Percentiles rank a stretch among this genome's conserved stretches.
phyloP scores from a whole-genome alignment of 2,888 invertebrate genomes.

The Portevinia maculata region DNA sequence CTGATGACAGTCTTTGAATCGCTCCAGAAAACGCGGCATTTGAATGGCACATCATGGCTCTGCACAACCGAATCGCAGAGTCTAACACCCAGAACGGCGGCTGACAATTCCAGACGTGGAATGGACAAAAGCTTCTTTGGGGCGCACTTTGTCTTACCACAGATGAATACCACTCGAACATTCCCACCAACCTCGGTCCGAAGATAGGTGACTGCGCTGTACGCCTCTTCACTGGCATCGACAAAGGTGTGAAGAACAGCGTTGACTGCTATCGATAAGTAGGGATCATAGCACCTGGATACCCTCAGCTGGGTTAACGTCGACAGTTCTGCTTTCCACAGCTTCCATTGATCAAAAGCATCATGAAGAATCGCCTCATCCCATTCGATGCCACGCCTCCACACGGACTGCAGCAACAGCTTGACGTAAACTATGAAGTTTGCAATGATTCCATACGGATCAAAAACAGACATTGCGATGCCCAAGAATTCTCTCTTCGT shows the following conservation, averaged over 20 bases:
- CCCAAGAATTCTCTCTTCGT: slow-evolving; percentile 4
- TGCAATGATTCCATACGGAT: slow-evolving; percentile 14
- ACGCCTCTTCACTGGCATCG: too few species aligned
- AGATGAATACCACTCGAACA: slow-evolving; percentile 2
- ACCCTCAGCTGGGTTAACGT: too few species aligned
- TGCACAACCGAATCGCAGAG: neutral
- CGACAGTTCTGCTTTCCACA: too few species aligned
- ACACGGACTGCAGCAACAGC: slow-evolving; percentile 18
- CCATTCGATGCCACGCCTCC: slow-evolving; percentile 5
- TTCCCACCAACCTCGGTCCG: neutral
- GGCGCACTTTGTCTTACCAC: slow-evolving; percentile 18
- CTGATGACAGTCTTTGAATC: slow-evolving; percentile 12
- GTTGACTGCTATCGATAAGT: too few species aligned
- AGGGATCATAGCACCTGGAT: too few species aligned
- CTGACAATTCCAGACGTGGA: slow-evolving; percentile 30
- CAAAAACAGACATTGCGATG: slow-evolving; percentile 24
- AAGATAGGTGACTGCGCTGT: slow-evolving; percentile 6
- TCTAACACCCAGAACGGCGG: slow-evolving; percentile 13
- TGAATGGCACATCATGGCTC: slow-evolving; percentile 21
- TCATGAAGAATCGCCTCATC: too few species aligned
- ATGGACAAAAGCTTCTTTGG: slow-evolving; percentile 19
- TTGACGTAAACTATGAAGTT: slow-evolving; percentile 15
- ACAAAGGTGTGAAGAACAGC: too few species aligned
- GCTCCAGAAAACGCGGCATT: too few species aligned
- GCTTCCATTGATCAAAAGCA: too few species aligned